phyloP scores from a whole-genome alignment of 2,113 vertebrate genomes.

The Dipodomys spectabilis region DNA sequence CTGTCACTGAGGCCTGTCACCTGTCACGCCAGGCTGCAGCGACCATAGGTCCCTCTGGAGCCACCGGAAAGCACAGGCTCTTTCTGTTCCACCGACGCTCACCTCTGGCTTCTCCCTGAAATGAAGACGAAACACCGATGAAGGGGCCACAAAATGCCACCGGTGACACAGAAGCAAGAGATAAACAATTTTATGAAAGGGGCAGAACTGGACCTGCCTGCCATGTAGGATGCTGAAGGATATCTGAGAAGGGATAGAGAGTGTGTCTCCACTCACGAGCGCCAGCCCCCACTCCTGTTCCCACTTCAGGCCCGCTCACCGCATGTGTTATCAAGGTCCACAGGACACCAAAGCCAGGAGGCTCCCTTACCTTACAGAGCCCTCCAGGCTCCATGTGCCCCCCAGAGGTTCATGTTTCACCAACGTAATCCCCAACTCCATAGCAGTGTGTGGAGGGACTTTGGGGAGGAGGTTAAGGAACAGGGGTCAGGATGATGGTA shows the following conservation, averaged over 20 bases:
- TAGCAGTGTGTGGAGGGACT: too few relatives aligned
- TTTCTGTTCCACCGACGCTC: background rate
- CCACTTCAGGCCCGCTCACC: rapidly evolving
- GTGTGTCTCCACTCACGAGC: too few relatives aligned
- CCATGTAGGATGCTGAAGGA: rapidly evolving
- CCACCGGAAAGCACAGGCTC: background rate
- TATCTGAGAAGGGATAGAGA: too few relatives aligned
- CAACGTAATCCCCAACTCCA: background rate
- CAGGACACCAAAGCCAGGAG: too few relatives aligned
- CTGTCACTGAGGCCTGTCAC: background rate
- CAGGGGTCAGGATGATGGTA: background rate
- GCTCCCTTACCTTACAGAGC: too few relatives aligned
- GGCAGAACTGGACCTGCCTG: background rate
- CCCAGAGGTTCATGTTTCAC: background rate
- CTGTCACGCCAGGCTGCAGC: rapidly evolving
- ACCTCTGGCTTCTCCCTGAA: background rate
- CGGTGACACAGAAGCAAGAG: background rate
- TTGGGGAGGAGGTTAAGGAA: background rate
- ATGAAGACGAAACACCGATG: background rate
- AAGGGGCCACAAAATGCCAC: background rate
- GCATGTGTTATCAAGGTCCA: rapidly evolving
- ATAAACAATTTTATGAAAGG: rapidly evolving
- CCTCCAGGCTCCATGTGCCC: background rate
- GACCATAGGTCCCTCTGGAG: conserved; percentile 21
- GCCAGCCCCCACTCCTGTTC: background rate